Evolutionary conservation across 2,113 vertebrate genomes (phyloP), one percentile per base, ranked within the genome.

Genomic region (Mastomys natalensis): DNA sequence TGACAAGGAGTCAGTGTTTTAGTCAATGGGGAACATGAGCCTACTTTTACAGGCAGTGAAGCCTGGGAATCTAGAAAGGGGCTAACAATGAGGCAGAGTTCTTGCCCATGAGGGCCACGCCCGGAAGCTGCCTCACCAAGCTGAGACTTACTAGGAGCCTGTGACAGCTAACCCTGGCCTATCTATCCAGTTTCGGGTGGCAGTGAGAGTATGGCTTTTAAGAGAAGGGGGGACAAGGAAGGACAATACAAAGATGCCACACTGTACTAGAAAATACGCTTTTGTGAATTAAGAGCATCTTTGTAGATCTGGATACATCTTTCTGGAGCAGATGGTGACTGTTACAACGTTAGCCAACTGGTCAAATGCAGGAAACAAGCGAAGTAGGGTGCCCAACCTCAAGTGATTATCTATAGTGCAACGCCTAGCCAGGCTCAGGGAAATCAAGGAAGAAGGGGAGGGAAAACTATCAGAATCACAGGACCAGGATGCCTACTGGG

Each of bases 1-100:
- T 90, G 87, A 96, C 12, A 95, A 94, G 91, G 81, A 96, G 15
- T 66, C 95, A 95, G 4, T 10, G 21, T 87, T 95, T 80, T 96
- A 78, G 88, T 96, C 81, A 95, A 95, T 60, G 90, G 81, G 95
- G 95, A 95, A 96, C 48, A 95, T 66, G 91, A 98, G 96, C 3
- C 11, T 26, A 70, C 58, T 6, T 37, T 40, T 43, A 34, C 19
- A 85, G 60, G 64, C 40, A 73, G 15, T 2, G 0, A 0, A 90
- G 17, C 58, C 11, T 19, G 16, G 21, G 1, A 26, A 19, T 68
- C 78, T 64, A 13, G n/a, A 70, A 37, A 45, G 40, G 34, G 6
- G 48, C 34, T 58, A 37, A 81, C 34, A 29, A 16, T 16, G 80
- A 26, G 60, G 21, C 21, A 55, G 62, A 85, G 40, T 24, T 76